Base-by-base conservation (phyloP, 2,113 vertebrate species). In the Circaetus cinerascens region DNA sequence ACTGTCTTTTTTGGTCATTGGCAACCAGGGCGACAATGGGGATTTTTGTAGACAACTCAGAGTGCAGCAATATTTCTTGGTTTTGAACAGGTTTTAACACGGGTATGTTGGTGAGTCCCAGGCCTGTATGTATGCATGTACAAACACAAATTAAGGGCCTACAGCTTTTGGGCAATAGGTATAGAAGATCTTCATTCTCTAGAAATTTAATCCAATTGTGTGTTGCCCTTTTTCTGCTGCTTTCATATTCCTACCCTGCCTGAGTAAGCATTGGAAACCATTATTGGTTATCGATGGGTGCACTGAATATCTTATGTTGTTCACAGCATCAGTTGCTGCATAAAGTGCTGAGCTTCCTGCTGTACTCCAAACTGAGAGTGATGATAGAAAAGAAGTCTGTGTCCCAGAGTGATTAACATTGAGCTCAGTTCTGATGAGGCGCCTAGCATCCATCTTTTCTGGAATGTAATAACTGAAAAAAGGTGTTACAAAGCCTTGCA, bases 331-430 rank as follows among this genome's bases (percentile, higher is more conserved):
- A 14, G 34, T 21, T 86, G 56, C 64, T 88, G 46, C 46, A 20
- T 41, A 11, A 48, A 22, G 38, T 9, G 36, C 43, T 69, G 53
- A 74, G n/a, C 69, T 69, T 66, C 62, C 50, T 84, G 45, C 40
- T 1, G 0, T 50, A 1, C 21, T 85, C 29, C 45, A 10, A 1
- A 18, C 36, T 23, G 64, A n/a, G 51, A 20, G n/a, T 14, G 56
- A 6, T 29, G 56, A 3, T 15, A 26, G 50, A 5, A 63, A 3
- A 29, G 50, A 5, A 68, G 17, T 55, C 51, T 21, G 25, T 30
- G 40, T 51, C 34, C 29, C 59, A 26, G 13, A 15, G 48, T 8
- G 26, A 34, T 60, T 25, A 59, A 11, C 38, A 5, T 6, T 51
- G 34, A 46, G 38, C 48, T 73, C 25, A 23, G 38, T 40, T 63